Conservation (phyloP, 1,140 invertebrate genomes). For the Microplitis demolitor region DNA sequence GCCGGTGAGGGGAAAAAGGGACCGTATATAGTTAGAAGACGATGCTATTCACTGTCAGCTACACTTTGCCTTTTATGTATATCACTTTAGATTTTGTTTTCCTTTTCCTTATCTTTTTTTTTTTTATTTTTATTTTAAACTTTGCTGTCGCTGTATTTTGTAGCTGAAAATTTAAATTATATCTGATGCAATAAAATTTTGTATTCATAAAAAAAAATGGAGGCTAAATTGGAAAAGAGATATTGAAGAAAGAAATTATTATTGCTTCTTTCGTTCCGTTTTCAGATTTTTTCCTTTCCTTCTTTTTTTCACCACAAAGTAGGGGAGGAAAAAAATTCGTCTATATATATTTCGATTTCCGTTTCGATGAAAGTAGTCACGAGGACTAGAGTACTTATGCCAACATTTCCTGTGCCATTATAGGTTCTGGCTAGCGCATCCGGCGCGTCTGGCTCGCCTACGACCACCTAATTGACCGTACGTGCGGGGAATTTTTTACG, state of each 20-base stretch:
- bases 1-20: neutral
- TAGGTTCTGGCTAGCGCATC: slow-evolving; percentile 15
- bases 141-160: neutral
- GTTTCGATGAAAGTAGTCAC: slow-evolving; percentile 19
- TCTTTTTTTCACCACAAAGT: neutral
- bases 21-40: neutral
- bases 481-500: slow-evolving; percentile 37
- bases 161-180: neutral
- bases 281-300: no score
- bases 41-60: slow-evolving; percentile 10
- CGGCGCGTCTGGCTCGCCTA: slow-evolving; percentile 18
- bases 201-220: no score
- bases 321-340: neutral
- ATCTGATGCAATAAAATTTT: neutral
- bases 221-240: no score
- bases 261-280: no score
- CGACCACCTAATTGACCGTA: slow-evolving; percentile 40
- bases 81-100: no score
- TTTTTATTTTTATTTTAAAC: neutral
- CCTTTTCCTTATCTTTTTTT: neutral
- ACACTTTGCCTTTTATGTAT: slow-evolving; percentile 7
- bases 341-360: neutral
- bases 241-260: neutral
- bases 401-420: slow-evolving; percentile 7
- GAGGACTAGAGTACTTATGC: slow-evolving; percentile 6